Evolutionary conservation across 2,888 invertebrate genomes (phyloP).

Genomic region (Lasioglossum malachurum): DNA sequence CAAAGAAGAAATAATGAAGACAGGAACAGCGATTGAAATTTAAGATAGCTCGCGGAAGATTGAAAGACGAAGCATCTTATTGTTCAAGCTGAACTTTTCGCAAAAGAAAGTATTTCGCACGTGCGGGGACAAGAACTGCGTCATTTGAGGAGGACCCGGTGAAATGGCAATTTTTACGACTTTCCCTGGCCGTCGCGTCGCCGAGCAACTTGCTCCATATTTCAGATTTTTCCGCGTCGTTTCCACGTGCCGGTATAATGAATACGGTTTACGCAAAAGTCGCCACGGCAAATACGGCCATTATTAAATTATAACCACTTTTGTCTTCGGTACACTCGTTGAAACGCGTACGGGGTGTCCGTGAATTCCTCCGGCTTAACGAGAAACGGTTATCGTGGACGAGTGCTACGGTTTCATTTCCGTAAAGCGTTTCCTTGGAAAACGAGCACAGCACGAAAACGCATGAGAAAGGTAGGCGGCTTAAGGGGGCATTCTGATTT

Average conservation of each 20-base stretch:
- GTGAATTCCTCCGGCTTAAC: not conserved
- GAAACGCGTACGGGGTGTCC: not conserved
- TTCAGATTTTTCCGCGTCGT: not conserved
- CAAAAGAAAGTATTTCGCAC: not conserved
- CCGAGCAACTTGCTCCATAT: not conserved
- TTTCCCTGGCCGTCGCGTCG: not conserved
- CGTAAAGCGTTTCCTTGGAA: not conserved
- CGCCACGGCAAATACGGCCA: not conserved
- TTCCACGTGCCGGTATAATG: not conserved
- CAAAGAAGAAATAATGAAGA: not conserved
- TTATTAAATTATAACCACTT: conserved; percentile 8
- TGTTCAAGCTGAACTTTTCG: not conserved
- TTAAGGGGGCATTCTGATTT: not conserved
- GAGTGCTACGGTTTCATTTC: not conserved
- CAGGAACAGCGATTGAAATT: not conserved
- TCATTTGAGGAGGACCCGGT: not conserved
- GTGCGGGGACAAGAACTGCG: not conserved
- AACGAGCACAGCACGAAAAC: not conserved
- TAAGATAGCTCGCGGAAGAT: not conserved
- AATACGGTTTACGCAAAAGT: conserved; percentile 17
- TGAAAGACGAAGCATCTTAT: not conserved
- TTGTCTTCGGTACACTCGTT: not conserved
- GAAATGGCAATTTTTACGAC: not conserved
- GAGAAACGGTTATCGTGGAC: not conserved
- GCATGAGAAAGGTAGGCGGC: not conserved